Base-by-base conservation (phyloP, 2,888 invertebrate species). In the Sminthurides aquaticus region DNA sequence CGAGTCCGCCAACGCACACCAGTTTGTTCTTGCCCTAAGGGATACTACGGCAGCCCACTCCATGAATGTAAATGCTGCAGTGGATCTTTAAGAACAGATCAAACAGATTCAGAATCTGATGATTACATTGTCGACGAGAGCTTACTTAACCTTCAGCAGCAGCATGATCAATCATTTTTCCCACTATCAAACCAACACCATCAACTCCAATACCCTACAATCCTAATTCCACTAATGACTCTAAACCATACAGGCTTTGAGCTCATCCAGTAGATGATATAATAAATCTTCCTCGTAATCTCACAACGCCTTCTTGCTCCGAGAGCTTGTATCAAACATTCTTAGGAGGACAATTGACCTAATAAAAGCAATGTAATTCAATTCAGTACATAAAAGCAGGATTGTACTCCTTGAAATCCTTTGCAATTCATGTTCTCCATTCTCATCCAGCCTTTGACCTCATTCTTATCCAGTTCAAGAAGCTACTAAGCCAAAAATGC, bases 11-110 rank as follows among this genome's bases (percentile, higher is more conserved):
- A 76, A 63, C 74, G 77, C 63, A 69, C 71, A 52, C 75, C 76
- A 3, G 73, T 76, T n/a, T 78, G 78, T 60, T 69, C 72, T 24
- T 78, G 78, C 69, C 75, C 75, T 5, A 71, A 75, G 18, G 76
- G 77, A 8, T 76, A 76, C 64, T 72, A 72, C 58, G 78, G 78
- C 20, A 75, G 77, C 29, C 63, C 63, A 3, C n/a, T 63, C 5
- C 48, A 63, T 24, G 57, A 49, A 5, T 63, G 63, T 25, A 63
- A 57, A 18, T 63, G 52, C 28, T 49, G 63, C 25, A 43, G 15
- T 20, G 52, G 52, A 8, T 52, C 43, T 34, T 34, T 34, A 15
- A 34, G 43, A 15, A 11, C 43, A 5, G 43, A 34, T 5, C 43
- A 34, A 34, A 15, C 5, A 11, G 52, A 8, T 20, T 8, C 5